These are phyloP conservation scores for Hypomecis punctinalis DNA, from an alignment of 2,888 invertebrate genomes.

Conservation along the genomic window DNA sequence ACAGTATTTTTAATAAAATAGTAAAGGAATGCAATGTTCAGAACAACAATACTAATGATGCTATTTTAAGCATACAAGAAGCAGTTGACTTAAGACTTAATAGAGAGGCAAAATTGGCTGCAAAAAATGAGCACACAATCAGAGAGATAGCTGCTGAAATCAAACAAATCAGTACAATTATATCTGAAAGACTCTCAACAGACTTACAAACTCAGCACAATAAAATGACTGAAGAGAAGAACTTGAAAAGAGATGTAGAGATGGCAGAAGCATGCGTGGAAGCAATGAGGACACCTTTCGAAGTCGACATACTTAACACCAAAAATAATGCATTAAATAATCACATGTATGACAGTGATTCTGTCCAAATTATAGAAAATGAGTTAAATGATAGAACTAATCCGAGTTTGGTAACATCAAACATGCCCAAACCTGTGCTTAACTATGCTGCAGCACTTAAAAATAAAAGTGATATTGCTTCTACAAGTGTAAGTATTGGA, in stretches of 20 bases:
- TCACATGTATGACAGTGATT: slow-evolving; percentile 56
- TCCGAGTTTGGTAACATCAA: slow-evolving; percentile 57
- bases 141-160: slow-evolving; percentile 78
- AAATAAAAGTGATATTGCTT: slow-evolving; percentile 59
- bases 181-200: slow-evolving; percentile 70
- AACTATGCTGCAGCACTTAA: slow-evolving; percentile 75
- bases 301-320: slow-evolving; percentile 65
- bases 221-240: slow-evolving; percentile 63
- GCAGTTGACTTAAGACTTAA: slow-evolving; percentile 72
- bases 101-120: slow-evolving; percentile 73
- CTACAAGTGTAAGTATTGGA: slow-evolving; percentile 70
- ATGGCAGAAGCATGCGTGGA: slow-evolving; percentile 75
- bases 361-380: slow-evolving; percentile 55
- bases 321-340: slow-evolving; percentile 62
- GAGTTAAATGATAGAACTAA: slow-evolving; percentile 58
- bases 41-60: slow-evolving; percentile 69
- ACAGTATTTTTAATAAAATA: slow-evolving; percentile 75
- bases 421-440: slow-evolving; percentile 56
- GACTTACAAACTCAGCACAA: slow-evolving; percentile 66
- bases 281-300: slow-evolving; percentile 66
- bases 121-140: slow-evolving; percentile 71
- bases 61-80: slow-evolving; percentile 74
- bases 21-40: slow-evolving; percentile 73
- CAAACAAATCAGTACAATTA: slow-evolving; percentile 73
- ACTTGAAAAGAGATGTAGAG: slow-evolving; percentile 65